phyloP scores from a whole-genome alignment of 1,140 invertebrate genomes.

The Pomacea maculata region DNA sequence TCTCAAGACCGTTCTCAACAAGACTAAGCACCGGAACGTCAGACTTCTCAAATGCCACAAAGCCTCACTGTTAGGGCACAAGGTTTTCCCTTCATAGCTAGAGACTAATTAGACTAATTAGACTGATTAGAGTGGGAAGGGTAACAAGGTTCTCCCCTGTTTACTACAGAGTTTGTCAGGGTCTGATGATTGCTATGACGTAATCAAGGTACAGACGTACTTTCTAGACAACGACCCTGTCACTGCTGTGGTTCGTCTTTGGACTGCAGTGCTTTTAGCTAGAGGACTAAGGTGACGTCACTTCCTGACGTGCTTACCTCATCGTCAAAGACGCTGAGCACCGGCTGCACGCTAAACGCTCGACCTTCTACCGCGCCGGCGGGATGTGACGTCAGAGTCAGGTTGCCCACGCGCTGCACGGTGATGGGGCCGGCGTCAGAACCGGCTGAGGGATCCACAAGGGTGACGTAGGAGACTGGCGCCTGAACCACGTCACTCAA shows the following conservation, averaged over 20 bases:
- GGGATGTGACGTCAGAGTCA: conserved; percentile 28
- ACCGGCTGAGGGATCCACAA: conserved; percentile 22
- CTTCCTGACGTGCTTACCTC: conserved; percentile 20
- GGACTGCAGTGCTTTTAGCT: background rate
- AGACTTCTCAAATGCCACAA: background rate
- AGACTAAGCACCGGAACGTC: background rate
- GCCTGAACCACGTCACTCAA: conserved; percentile 36
- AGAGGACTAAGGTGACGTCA: background rate
- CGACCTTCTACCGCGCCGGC: conserved; percentile 32
- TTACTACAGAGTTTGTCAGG: too few species aligned
- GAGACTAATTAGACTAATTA: too few species aligned
- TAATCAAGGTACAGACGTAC: too few species aligned
- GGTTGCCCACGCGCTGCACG: conserved; percentile 17
- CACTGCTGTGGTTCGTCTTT: background rate
- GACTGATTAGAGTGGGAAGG: too few species aligned
- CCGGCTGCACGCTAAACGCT: conserved; percentile 29
- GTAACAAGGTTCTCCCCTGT: too few species aligned
- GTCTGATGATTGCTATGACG: too few species aligned
- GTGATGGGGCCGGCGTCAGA: conserved; percentile 20
- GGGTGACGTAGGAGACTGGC: conserved; percentile 29
- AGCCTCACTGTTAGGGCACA: too few species aligned
- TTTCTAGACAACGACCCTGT: too few species aligned
- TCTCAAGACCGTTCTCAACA: too few species aligned
- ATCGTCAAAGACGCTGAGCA: conserved; percentile 33
- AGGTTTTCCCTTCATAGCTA: too few species aligned